Evolutionary conservation across 2,888 invertebrate genomes (phyloP).

Genomic region (Ormyrus thymus): DNA sequence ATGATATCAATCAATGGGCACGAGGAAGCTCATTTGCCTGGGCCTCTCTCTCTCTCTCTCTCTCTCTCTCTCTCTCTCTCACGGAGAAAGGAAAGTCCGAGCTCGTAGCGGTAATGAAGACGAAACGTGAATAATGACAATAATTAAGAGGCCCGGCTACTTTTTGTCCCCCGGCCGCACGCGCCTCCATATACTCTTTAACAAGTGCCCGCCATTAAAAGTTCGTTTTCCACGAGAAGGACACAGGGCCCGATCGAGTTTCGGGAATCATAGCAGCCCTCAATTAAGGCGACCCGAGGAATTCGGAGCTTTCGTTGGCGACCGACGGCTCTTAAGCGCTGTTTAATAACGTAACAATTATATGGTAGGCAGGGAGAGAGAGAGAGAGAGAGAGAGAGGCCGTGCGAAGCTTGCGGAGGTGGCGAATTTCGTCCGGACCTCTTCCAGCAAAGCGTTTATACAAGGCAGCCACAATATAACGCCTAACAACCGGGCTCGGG

Average conservation of each 20-base stretch:
- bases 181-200: neutral
- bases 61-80: too few species aligned
- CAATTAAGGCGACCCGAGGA: constrained; percentile 28
- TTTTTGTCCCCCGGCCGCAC: neutral
- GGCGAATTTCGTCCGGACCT: constrained; percentile 60
- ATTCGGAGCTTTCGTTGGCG: constrained; percentile 55
- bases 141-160: constrained; percentile 48
- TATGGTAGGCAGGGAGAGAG: constrained; percentile 65
- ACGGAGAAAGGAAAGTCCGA: constrained; percentile 6
- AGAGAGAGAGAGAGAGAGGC: neutral
- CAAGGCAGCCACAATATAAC: constrained; percentile 69
- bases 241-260: constrained; percentile 40
- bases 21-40: constrained; percentile 49
- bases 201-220: constrained; percentile 61
- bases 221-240: constrained; percentile 63
- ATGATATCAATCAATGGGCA: constrained; percentile 47
- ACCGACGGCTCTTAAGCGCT: constrained; percentile 67
- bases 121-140: constrained; percentile 44
- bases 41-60: too few species aligned
- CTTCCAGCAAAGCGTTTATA: constrained; percentile 67
- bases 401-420: neutral
- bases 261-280: constrained; percentile 56
- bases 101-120: constrained; percentile 25
- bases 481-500: constrained; percentile 67
- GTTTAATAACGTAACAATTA: constrained; percentile 75